Conservation (phyloP, 2,888 invertebrate genomes). For the Ctenicera cuprea region DNA sequence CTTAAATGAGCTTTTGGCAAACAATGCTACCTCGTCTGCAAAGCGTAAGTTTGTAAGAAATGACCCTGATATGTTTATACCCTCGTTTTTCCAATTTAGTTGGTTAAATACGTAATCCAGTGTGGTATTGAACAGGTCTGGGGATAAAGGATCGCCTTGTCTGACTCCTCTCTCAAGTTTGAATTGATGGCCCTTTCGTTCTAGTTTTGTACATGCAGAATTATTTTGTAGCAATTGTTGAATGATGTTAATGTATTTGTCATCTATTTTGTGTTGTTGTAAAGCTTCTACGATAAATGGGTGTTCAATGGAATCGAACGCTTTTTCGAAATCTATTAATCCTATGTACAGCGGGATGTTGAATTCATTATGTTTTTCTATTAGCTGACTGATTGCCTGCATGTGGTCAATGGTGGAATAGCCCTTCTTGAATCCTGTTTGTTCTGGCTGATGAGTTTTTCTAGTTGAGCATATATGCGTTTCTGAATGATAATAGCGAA, state of each 20-base stretch:
- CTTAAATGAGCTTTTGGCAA: neutral
- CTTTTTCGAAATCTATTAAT: neutral
- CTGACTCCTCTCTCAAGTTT: conserved; percentile 7
- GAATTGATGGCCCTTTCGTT: conserved; percentile 3
- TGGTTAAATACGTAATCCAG: conserved; percentile 14
- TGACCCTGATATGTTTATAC: conserved; percentile 10
- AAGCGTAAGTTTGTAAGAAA: conserved; percentile 1
- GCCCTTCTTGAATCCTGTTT: conserved; percentile 2
- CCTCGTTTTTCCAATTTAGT: conserved; percentile 15
- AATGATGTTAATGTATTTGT: conserved; percentile 6
- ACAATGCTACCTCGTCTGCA: conserved; percentile 9
- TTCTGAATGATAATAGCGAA: conserved; percentile 2
- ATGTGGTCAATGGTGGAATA: conserved; percentile 14
- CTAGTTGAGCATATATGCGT: conserved; percentile 15
- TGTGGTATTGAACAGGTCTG: neutral
- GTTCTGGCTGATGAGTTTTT: conserved; percentile 5
- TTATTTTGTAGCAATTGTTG: conserved; percentile 1
- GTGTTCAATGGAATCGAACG: conserved; percentile 6
- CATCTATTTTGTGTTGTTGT: neutral
- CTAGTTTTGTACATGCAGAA: neutral
- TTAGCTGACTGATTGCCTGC: conserved; percentile 3
- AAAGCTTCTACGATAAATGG: neutral
- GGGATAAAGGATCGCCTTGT: neutral
- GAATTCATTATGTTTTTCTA: conserved; percentile 9
- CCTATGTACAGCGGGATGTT: neutral